These are phyloP conservation scores for Ormyrus nitidulus DNA, from an alignment of 2,888 invertebrate genomes.

Conservation along the genomic window DNA sequence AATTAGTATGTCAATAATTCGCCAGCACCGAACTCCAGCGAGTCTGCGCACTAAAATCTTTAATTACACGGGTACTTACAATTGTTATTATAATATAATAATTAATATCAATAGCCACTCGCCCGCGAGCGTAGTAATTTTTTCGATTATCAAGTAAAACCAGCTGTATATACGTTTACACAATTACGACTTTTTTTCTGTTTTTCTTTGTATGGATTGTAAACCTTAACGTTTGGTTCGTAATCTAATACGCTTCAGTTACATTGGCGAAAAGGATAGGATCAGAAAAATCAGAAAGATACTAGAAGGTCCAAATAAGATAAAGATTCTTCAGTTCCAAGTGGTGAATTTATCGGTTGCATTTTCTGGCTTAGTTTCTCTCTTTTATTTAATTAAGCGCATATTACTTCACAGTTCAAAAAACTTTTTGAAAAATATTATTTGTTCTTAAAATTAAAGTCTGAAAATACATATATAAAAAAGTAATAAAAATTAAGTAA, in stretches of 20 bases:
- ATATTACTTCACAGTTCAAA: neutral
- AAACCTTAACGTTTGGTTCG: constrained; percentile 6
- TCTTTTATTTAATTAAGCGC: neutral
- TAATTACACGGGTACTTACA: constrained; percentile 52
- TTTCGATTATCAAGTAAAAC: constrained; percentile 52
- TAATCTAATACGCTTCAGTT: constrained; percentile 22
- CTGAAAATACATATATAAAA: neutral
- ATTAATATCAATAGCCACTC: constrained; percentile 70
- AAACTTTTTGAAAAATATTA: neutral
- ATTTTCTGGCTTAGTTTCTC: neutral
- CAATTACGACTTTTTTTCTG: constrained; percentile 49
- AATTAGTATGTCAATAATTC: constrained; percentile 23
- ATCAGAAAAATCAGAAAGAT: neutral
- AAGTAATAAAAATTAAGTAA: neutral
- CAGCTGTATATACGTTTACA: constrained; percentile 59
- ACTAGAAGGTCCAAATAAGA: constrained; percentile 1
- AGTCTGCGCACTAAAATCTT: constrained; percentile 36
- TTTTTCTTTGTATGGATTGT: constrained; percentile 27
- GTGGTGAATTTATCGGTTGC: neutral
- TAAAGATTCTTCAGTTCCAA: constrained; percentile 10
- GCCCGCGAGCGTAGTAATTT: constrained; percentile 72
- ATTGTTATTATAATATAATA: constrained; percentile 58
- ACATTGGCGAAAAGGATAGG: neutral
- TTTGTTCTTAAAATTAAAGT: neutral
- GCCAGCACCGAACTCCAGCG: constrained; percentile 43